Percentiles rank a stretch among this genome's conserved stretches.
Conservation (phyloP, 1,140 invertebrate species). For the Streblospio benedicti region DNA sequence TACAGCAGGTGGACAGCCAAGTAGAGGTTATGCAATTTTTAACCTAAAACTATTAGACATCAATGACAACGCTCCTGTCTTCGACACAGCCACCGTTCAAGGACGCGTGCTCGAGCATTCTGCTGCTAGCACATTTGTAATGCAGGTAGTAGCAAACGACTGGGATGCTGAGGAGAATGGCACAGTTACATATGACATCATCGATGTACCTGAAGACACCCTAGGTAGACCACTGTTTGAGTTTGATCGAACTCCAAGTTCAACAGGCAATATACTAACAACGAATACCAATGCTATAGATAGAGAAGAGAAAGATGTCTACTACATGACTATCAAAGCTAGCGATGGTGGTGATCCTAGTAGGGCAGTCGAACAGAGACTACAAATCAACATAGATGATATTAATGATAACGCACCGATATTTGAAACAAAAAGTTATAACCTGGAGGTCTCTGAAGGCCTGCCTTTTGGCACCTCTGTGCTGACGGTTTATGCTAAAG, state of each 20-base stretch:
- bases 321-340: constrained; percentile 5
- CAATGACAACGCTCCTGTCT: constrained; percentile 16
- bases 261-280: neutral
- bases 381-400: constrained; percentile 9
- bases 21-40: constrained; percentile 8
- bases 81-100: constrained; percentile 11
- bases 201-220: too few species aligned
- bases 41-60: constrained; percentile 12
- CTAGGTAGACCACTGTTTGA: too few species aligned
- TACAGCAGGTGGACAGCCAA: too few species aligned
- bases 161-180: constrained; percentile 8
- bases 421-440: constrained; percentile 6
- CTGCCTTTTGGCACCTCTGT: constrained; percentile 6
- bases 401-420: constrained; percentile 16
- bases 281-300: neutral
- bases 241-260: too few species aligned
- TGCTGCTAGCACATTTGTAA: neutral
- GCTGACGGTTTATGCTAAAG: neutral
- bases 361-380: neutral
- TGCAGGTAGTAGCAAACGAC: constrained; percentile 12
- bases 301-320: neutral
- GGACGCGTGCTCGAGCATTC: constrained; percentile 10
- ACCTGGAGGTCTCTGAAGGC: neutral
- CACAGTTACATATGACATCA: constrained; percentile 3
- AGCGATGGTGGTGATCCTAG: constrained; percentile 5